Percentiles rank a stretch among this genome's conserved stretches.
These are phyloP conservation scores for Saturnia japonica DNA, from an alignment of 2,888 invertebrate genomes.

Conservation along the genomic window DNA sequence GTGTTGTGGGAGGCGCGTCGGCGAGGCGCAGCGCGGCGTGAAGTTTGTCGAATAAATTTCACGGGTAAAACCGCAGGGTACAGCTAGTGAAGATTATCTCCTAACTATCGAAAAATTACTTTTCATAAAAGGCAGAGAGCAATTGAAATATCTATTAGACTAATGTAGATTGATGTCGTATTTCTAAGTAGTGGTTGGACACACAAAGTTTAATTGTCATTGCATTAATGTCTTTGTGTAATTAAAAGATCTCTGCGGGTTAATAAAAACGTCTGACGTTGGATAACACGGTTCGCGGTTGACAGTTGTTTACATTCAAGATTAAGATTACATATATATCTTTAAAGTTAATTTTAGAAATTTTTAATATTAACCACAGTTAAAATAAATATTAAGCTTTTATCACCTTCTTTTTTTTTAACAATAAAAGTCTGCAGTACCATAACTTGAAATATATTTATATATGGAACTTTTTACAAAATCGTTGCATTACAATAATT, in stretches of 20 bases:
- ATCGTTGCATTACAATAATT: too few species aligned
- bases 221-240: constrained; percentile 32
- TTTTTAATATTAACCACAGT: background rate
- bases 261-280: constrained; percentile 9
- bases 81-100: too few species aligned
- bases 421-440: too few species aligned
- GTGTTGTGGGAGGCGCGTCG: too few species aligned
- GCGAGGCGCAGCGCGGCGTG: too few species aligned
- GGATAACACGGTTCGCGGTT: background rate
- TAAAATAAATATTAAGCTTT: background rate
- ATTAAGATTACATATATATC: background rate
- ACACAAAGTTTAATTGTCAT: constrained; percentile 27
- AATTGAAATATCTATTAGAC: background rate
- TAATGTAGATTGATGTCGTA: background rate
- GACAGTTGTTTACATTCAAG: background rate
- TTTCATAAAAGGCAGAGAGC: background rate
- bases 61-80: background rate
- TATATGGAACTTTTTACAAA: too few species aligned
- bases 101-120: too few species aligned
- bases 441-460: background rate
- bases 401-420: background rate
- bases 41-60: background rate
- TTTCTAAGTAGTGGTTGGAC: constrained; percentile 10
- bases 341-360: background rate
- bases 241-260: constrained; percentile 25